Evolutionary conservation across 1,140 invertebrate genomes (phyloP).

Genomic region (Asbolus verrucosus): DNA sequence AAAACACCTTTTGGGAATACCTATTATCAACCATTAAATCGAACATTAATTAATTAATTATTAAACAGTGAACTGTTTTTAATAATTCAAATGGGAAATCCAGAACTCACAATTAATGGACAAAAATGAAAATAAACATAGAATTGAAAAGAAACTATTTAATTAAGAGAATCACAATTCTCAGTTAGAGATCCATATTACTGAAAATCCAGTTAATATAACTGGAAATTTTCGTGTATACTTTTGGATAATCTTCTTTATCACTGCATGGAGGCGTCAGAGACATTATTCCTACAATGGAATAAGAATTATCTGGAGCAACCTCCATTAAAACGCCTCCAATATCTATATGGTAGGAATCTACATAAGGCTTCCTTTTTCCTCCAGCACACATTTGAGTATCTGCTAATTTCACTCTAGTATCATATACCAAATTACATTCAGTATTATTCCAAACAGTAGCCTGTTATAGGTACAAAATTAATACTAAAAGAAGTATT

Average conservation of each 20-base stretch:
- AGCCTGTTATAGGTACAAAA: conserved; percentile 3
- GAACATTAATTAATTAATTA: too few species aligned
- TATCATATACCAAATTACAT: conserved; percentile 15
- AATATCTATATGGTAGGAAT: conserved; percentile 72
- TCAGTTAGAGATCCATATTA: conserved; percentile 65
- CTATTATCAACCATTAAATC: too few species aligned
- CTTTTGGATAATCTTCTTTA: conserved; percentile 75
- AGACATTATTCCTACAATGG: conserved; percentile 74
- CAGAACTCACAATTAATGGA: too few species aligned
- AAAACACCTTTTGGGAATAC: too few species aligned
- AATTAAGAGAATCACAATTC: conserved; percentile 63
- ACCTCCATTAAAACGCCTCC: conserved; percentile 78
- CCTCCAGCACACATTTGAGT: conserved; percentile 75
- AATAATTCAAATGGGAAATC: too few species aligned
- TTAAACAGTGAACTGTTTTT: too few species aligned
- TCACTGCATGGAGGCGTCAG: conserved; percentile 81
- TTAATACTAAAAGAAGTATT: too few species aligned
- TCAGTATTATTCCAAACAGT: conserved; percentile 5
- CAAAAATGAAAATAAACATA: too few species aligned
- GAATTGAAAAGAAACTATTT: conserved; percentile 64
- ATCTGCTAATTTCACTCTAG: conserved; percentile 2
- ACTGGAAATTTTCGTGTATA: conserved; percentile 77
- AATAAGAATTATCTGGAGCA: conserved; percentile 61
- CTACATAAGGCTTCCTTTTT: conserved; percentile 58
- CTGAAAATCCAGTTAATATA: conserved; percentile 62